Conservation (phyloP, 2,113 vertebrate species). For the Laticauda laticaudata region DNA sequence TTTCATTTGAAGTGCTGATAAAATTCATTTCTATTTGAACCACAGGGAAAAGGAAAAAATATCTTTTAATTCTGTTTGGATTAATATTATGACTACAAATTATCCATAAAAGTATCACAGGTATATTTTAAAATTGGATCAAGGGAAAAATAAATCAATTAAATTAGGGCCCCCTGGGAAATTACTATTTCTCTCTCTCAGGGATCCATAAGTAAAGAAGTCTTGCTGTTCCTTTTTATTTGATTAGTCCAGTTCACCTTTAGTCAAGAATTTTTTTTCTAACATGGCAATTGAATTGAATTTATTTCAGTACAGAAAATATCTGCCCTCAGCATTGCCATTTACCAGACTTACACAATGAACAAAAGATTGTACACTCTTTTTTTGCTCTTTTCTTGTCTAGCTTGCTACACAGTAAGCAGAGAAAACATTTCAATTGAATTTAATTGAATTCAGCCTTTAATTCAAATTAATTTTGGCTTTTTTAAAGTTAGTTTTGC, state of each 20-base stretch:
- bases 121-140: not conserved
- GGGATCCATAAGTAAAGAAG: not conserved
- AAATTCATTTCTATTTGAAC: not conserved
- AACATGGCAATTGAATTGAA: constrained; percentile 20
- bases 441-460: not conserved
- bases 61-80: not conserved
- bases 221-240: constrained; percentile 3
- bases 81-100: not conserved
- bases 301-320: not conserved
- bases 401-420: not conserved
- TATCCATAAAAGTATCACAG: constrained; percentile 9
- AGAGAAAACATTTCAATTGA: not conserved
- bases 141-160: constrained; percentile 7
- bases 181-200: not conserved
- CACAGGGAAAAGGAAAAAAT: not conserved
- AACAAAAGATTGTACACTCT: not conserved
- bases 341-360: not conserved
- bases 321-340: not conserved
- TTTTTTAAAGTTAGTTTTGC: not conserved
- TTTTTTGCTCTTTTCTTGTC: not conserved
- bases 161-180: not conserved
- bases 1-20: not conserved
- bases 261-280: constrained; percentile 22
- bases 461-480: not conserved
- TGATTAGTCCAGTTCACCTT: not conserved